Evolutionary conservation across 37 sponge, comb jelly and placozoan species (phyloP), one percentile per base, ranked within the genome.

Genomic region (Geodia barretti): DNA sequence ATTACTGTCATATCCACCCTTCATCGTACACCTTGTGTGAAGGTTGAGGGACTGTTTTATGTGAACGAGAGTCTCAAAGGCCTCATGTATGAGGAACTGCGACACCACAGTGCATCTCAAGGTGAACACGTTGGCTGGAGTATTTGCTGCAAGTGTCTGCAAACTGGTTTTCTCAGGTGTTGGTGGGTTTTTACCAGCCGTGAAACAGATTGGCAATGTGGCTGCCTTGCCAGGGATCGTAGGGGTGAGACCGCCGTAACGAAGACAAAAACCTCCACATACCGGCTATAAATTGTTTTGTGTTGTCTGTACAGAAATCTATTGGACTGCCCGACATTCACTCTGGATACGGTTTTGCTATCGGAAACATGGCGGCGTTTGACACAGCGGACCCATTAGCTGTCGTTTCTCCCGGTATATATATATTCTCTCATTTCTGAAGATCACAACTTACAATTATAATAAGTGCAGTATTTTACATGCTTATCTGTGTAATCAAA

Each of bases 311-410:
- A 24, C 84, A 98, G 92, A 69, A 75, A 21, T 98, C 99, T 39
- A 86, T 98, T 60, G 99, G 96, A 23, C 85, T 98, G 4, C 99
- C 99, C 0, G 99, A 98, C 42, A 85, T 98, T 34, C 99, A 98
- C 78, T 95, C 99, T 26, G 99, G 99, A 33, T 98, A 98, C 64
- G 98, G 98, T 21, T 97, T 97, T 79, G 98, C 98, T 38, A 97
- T 97, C 65, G 98, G 98, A 3, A 98, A 98, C 85, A 95, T 98
- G 94, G 99, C 99, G 23, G 99, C 99, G 2, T 95, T 98, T 73
- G 99, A 98, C 63, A 90, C 91, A 84, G 75, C 42, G 20, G 84
- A 98, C 60, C 99, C 99, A 2, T 42, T 84, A 25, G 90, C 99
- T 23, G 90, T 98, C 26, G 92, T 98, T 32, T 98, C 99, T 41